Percentiles rank a stretch among this genome's conserved stretches.
Evolutionary conservation across 2,113 vertebrate species (phyloP).

Genomic region (Hydrochoerus hydrochaeris): DNA sequence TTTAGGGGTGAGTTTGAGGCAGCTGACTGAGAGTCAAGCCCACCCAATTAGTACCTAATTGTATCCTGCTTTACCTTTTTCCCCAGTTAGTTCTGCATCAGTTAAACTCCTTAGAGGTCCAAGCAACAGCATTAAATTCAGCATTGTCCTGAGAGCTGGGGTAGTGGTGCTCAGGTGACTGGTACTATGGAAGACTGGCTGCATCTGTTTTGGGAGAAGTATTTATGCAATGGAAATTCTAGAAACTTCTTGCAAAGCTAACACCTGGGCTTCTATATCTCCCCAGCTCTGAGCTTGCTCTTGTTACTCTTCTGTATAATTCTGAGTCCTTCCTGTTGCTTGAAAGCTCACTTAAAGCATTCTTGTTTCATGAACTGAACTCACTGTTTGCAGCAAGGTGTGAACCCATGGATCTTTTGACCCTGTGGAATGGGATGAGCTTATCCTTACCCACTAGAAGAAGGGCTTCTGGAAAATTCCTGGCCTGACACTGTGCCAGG

Average conservation of each 20-base stretch:
- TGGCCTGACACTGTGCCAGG: not conserved
- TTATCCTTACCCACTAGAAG: not conserved
- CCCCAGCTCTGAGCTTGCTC: not conserved
- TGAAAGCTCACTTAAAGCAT: not conserved
- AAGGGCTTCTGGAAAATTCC: not conserved
- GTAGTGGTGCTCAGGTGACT: not conserved
- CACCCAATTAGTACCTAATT: slow-evolving; percentile 38
- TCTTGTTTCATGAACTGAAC: not conserved
- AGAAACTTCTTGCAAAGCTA: not conserved
- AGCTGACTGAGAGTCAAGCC: slow-evolving; percentile 12
- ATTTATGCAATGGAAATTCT: not conserved
- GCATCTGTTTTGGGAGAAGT: fast-evolving
- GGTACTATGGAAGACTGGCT: not conserved
- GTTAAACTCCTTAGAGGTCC: not conserved
- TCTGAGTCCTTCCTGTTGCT: not conserved
- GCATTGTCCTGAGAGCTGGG: not conserved
- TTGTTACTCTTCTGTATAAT: not conserved
- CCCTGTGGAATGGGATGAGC: not conserved
- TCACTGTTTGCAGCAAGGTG: not conserved
- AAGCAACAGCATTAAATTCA: not conserved
- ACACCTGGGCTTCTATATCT: fast-evolving
- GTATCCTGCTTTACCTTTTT: slow-evolving; percentile 31
- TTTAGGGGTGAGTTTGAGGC: not conserved
- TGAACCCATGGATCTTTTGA: not conserved
- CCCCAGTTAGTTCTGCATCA: slow-evolving; percentile 26